Base-by-base conservation (phyloP, 2,113 vertebrate species). In the Hassar affinis region DNA sequence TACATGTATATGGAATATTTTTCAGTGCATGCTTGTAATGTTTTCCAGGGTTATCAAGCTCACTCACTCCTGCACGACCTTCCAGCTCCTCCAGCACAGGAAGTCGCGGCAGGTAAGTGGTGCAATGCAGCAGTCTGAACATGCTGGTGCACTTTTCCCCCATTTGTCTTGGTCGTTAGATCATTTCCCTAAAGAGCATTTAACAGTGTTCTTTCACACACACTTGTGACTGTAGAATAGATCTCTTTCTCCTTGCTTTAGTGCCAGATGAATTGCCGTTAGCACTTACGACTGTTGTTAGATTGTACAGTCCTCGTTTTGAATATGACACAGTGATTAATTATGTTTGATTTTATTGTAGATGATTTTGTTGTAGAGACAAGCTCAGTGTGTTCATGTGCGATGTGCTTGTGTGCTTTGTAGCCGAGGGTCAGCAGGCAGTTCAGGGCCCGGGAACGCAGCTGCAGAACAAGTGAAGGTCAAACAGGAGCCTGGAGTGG, bases 61-160 rank as follows among this genome's bases (percentile, higher is more conserved):
- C 97, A 66, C 97, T 97, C 91, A 99, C 96, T 64, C 97, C 97
- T 79, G 97, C 96, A 86, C 95, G 98, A 86, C 98, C 98, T 4
- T 98, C 98, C 30, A 99, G 97, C 89, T 97, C 96, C 1, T 99
- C 98, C 85, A 99, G 98, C 92, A 98, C 98, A 83, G 98, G 98
- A 75, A 99, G 98, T 91, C 95, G 98, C 91, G 97, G 98, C 90
- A 99, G 98, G 98, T 98, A 84, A 86, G 89, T 91, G 52, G 2
- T 18, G 61, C 51, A 27, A 2, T 62, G 77, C 14, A 20, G 72
- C 17, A 20, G 17, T 20, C 8, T 33, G 10, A 52, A 75, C 49
- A 4, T 10, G n/a, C n/a, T 74, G 71, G 45, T 49, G n/a, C 7
- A 33, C 15, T 52, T 74, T 47, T 74, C 33, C 12, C 64, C 33